Evolutionary conservation across 2,797 vertebrate genomes (phyloP), one percentile per base, ranked within the genome.

Genomic region (Spinus pinus): DNA sequence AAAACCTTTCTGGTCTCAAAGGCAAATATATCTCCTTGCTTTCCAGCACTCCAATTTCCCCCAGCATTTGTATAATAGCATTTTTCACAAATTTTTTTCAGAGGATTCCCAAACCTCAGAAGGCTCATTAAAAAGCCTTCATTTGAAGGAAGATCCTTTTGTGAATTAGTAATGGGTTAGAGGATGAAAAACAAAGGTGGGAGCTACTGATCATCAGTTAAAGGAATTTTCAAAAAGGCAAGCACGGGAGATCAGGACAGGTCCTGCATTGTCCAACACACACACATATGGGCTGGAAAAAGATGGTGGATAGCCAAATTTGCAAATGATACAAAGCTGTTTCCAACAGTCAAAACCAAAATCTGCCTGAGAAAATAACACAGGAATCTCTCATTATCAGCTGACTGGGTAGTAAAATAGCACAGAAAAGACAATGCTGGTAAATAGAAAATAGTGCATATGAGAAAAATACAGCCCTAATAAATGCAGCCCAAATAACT

Each of bases 131-230:
- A 84, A 79, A 89, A 67, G 30, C 46, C 14, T 37, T 64, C 57
- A 22, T 62, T 46, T 83, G 72, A 77, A 91, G 74, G 28, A 92
- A 60, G 30, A 44, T 80, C 44, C 19, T 89, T 92, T 82, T 64
- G 42, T 77, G 84, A 58, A 56, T 87, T 73, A 64, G 33, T 73
- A 70, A 60, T 49, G 22, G 41, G 28, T n/a, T 56, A 80, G 56
- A 82, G 31, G 69, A 83, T 90, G 69, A 91, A 83, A 95, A 94
- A 81, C 57, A 67, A 91, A 90, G 61, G 61, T 89, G 69, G 61
- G 50, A 93, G n/a, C 80, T 81, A 18, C 69, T 69, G 72, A 85
- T 74, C 10, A 71, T 71, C 61, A 78, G 50, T 86, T 83, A 67
- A 93, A 94, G 50, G 75, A 94, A 94, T 74, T 46, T 64, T 35